Percentiles rank a stretch among this genome's conserved stretches.
Conservation (phyloP, 2,113 vertebrate genomes). For the Misgurnus mizolepis region DNA sequence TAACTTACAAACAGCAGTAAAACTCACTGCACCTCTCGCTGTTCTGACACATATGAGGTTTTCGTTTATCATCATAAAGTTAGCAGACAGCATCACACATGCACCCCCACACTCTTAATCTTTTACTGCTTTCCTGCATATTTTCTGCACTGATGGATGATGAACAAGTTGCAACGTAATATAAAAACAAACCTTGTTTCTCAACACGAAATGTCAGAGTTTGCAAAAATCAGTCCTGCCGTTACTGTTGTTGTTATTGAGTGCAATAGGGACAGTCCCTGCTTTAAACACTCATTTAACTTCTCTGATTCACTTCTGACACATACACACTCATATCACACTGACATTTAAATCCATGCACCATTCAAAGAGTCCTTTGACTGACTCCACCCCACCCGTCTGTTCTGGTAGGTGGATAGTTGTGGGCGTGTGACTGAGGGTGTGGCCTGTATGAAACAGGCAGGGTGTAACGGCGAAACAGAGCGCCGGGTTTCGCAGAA, state of each 20-base stretch:
- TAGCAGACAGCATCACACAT: conserved; percentile 34
- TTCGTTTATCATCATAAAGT: conserved; percentile 38
- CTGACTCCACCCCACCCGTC: conserved; percentile 59
- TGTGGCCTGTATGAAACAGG: conserved; percentile 74
- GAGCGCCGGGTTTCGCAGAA: conserved; percentile 67
- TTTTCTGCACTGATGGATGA: neutral
- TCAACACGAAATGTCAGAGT: neutral
- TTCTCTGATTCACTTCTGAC: neutral
- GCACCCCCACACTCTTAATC: neutral
- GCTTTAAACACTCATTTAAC: neutral
- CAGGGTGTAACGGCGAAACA: conserved; percentile 78
- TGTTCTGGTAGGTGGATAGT: conserved; percentile 75
- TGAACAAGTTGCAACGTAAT: neutral
- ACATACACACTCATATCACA: neutral
- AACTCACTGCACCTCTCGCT: conserved; percentile 18
- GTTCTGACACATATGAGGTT: neutral
- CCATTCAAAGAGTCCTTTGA: conserved; percentile 9
- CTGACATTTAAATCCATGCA: neutral
- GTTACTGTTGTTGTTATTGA: neutral
- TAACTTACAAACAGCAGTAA: conserved; percentile 41
- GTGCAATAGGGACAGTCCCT: neutral
- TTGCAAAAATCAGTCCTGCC: neutral
- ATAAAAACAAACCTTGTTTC: neutral
- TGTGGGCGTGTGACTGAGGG: conserved; percentile 76
- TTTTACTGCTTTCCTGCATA: neutral